Percentiles rank a stretch among this genome's conserved stretches.
Evolutionary conservation across 1,140 invertebrate species (phyloP).

Genomic region (Drosophila mauritiana): DNA sequence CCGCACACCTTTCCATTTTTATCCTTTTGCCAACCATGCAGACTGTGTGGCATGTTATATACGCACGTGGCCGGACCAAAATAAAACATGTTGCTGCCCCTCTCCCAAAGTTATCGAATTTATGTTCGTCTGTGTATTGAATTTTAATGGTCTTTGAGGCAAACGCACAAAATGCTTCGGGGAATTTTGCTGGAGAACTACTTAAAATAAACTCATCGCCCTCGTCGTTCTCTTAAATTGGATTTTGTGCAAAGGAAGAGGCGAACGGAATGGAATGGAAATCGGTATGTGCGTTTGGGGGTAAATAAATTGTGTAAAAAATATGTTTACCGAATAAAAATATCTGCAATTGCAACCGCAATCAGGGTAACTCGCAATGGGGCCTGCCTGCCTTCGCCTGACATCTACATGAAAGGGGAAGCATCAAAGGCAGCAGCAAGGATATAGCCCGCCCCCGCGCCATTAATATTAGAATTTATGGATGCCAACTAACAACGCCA

Average conservation of each 20-base stretch:
- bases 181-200: constrained; percentile 70
- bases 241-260: constrained; percentile 44
- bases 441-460: constrained; percentile 41
- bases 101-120: constrained; percentile 78
- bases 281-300: constrained; percentile 33
- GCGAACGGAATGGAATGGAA: constrained; percentile 36
- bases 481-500: constrained; percentile 71
- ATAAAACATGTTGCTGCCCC: constrained; percentile 75
- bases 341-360: constrained; percentile 67
- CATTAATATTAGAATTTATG: constrained; percentile 81
- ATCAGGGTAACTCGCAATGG: constrained; percentile 34
- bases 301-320: constrained; percentile 70
- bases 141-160: constrained; percentile 65
- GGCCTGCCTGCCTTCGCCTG: constrained; percentile 41
- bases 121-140: constrained; percentile 78
- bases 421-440: constrained; percentile 67
- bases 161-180: constrained; percentile 60
- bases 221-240: constrained; percentile 62
- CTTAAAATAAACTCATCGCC: constrained; percentile 75
- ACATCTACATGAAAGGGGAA: constrained; percentile 80
- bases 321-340: constrained; percentile 71
- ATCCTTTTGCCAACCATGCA: constrained; percentile 1
- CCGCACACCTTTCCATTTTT: constrained; percentile 20
- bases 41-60: background rate
- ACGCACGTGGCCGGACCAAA: constrained; percentile 66